phyloP scores from a whole-genome alignment of 2,888 invertebrate genomes.

The Aethes cnicana region DNA sequence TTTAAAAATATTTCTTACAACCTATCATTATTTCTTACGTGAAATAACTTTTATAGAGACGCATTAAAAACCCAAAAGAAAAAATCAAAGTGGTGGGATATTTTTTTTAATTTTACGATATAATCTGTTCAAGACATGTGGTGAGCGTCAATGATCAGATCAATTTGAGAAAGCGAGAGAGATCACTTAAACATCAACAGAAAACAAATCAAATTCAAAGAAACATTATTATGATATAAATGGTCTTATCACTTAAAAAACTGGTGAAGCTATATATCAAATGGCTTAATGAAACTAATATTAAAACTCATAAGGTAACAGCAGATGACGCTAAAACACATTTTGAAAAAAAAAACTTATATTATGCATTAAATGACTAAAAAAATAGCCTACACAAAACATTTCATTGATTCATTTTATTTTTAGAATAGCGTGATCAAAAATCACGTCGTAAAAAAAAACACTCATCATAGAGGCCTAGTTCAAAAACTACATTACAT shows the following conservation, averaged over 20 bases:
- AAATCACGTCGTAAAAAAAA: no score
- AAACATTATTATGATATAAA: neutral
- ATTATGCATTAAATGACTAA: no score
- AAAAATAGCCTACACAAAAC: no score
- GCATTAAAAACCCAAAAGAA: no score
- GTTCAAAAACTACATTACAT: no score
- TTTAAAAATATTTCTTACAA: neutral
- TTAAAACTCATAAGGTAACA: neutral
- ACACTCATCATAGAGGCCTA: no score
- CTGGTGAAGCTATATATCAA: no score
- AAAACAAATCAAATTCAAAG: neutral
- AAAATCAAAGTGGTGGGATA: slow-evolving; percentile 17
- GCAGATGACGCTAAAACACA: no score
- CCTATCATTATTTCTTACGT: neutral
- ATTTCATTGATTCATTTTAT: no score
- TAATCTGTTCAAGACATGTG: neutral
- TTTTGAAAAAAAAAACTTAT: no score
- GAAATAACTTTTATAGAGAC: neutral
- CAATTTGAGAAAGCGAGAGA: slow-evolving; percentile 21
- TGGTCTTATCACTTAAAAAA: neutral
- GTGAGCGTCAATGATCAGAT: slow-evolving; percentile 12
- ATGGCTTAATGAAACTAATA: neutral
- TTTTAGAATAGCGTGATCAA: no score
- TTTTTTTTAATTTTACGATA: neutral
- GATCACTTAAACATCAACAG: neutral